A percentile compares a stretch with the other conserved stretches of the same genome.
These are phyloP conservation scores for Papilio elwesi DNA, from an alignment of 2,888 invertebrate genomes.

Conservation along the genomic window DNA sequence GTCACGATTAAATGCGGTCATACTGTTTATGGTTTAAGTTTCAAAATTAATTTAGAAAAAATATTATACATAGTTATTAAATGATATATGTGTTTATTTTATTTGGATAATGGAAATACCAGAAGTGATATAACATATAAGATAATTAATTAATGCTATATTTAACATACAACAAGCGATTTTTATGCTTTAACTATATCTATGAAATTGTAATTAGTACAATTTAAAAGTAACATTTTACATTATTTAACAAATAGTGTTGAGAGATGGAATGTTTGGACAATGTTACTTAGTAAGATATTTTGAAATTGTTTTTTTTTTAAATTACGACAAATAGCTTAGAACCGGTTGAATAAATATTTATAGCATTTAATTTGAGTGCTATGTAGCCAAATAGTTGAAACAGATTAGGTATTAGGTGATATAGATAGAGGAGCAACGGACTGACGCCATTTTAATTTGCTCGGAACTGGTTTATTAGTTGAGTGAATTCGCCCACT, in stretches of 20 bases:
- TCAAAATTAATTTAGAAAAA: constrained; percentile 37
- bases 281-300: constrained; percentile 44
- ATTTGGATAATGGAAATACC: constrained; percentile 11
- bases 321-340: background rate
- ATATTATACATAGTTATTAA: constrained; percentile 25
- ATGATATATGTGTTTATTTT: background rate
- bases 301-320: background rate
- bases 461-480: too few relatives aligned
- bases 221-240: constrained; percentile 31
- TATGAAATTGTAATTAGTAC: constrained; percentile 28
- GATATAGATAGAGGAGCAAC: too few relatives aligned
- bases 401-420: too few relatives aligned
- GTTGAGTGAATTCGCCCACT: too few relatives aligned
- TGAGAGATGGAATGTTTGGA: constrained; percentile 61
- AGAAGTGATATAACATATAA: constrained; percentile 28
- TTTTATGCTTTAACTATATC: constrained; percentile 24
- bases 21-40: constrained; percentile 44
- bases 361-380: background rate
- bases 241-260: constrained; percentile 32
- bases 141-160: constrained; percentile 29
- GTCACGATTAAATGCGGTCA: constrained; percentile 61
- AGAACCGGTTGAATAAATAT: background rate
- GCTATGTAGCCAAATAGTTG: background rate
- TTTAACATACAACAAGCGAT: constrained; percentile 41
- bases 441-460: too few relatives aligned